Evolutionary conservation across 2,113 vertebrate genomes (phyloP), one percentile per base, ranked within the genome.

Genomic region (Atractosteus spatula): DNA sequence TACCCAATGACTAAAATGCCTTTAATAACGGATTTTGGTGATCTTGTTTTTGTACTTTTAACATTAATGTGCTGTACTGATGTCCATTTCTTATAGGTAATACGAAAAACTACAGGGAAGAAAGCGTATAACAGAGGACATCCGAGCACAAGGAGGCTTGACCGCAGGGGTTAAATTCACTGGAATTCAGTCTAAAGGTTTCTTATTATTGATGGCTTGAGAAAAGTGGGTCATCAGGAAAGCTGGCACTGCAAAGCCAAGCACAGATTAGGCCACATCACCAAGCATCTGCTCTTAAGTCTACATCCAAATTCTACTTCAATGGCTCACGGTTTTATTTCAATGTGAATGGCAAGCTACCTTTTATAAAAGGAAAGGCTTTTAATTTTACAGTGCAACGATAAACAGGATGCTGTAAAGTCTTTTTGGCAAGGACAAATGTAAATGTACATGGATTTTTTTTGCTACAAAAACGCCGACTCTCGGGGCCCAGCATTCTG

Each of bases 391-490:
- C 29, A 13, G 14, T 13, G 54, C 51, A 41, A 66, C 66, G 45
- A 64, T 71, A 51, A 65, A 55, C 10, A 10, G 47, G 47, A 10
- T 55, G 14, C 3, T 6, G 70, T 13, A 45, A n/a, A 3, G 8
- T 44, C 63, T 54, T 41, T 54, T 47, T 11, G 61, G 57, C 47
- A 67, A 41, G 14, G 29, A 29, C 29, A 29, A 29, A 29, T 29
- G 29, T 29, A 29, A 29, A 29, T 2, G 41, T 55, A 77, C 74
- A 79, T 70, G 78, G 79, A 83, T 71, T 62, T 74, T 64, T 76
- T 80, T 61, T 70, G 69, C 76, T 85, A 84, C 72, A 81, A 69
- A 73, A 63, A 76, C 55, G 29, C 61, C 16, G 68, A 64, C 65
- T 68, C 56, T 62, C 63, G 69, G 29, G 71, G 73, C 66, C 57